Base-by-base conservation (phyloP, 2,888 invertebrate genomes). In the Cybosia mesomella region DNA sequence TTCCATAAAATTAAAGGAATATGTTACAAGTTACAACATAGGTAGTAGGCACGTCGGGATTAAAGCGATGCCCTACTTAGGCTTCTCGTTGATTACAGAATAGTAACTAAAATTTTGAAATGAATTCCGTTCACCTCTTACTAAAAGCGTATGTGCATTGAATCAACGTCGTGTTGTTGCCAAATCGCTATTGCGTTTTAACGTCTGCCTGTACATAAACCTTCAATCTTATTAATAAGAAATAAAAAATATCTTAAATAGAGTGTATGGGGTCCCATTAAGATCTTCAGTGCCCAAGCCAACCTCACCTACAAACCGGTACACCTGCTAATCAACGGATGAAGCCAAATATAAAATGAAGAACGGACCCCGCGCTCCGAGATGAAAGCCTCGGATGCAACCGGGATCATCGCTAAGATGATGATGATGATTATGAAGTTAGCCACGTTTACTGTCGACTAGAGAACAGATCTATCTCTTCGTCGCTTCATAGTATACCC, bases 61-160 rank as follows among this genome's bases (percentile, higher is more conserved):
- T 34, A 58, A 49, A 62, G 68, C 67, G 67, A 68, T 75, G 68
- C 36, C 70, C 69, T 66, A 72, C 60, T 77, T 71, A 61, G 53
- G 53, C 53, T 13, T 54, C 53, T 53, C 8, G 21, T 22, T 18
- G 53, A 57, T 74, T 74, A 54, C 70, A 68, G 74, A 77, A 74
- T 74, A 63, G 67, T 58, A 67, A 75, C 58, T 24, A 58, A 49
- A 18, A 72, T 71, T 74, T 76, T 71, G 79, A 69, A 79, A 74
- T 54, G 32, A 58, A 53, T 64, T 64, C 55, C 64, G 18, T 61
- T 73, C 69, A 55, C 57, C 54, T 69, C 21, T 70, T 64, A 62
- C 34, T 43, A 55, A 68, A 68, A 70, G 49, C 63, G 58, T 49
- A 64, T 62, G 54, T 53, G 57, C 64, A 61, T 67, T 75, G 59